Conservation (phyloP, 2,888 invertebrate genomes). For the Drepanosiphum platanoidis region DNA sequence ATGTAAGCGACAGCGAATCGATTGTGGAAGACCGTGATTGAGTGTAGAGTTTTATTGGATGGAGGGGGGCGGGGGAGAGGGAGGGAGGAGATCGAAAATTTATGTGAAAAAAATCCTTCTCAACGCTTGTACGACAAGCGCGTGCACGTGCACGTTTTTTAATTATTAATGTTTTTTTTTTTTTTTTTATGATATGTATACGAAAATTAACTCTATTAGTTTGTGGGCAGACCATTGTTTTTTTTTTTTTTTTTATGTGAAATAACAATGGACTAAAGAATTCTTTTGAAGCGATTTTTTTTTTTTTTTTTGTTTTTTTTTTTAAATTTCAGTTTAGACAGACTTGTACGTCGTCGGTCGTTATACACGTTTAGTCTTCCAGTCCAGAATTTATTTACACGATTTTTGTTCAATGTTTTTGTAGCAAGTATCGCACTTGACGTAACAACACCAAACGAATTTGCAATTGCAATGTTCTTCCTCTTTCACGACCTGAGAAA, state of each 20-base stretch:
- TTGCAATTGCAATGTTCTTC: constrained; percentile 81
- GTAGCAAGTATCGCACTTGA: constrained; percentile 80
- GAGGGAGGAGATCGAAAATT: background rate
- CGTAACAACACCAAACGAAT: constrained; percentile 93
- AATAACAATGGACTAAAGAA: background rate
- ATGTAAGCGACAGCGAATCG: constrained; percentile 1
- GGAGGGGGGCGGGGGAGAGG: too few species aligned
- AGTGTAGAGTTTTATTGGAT: background rate
- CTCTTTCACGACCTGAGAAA: constrained; percentile 67
- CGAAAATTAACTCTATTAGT: constrained; percentile 22
- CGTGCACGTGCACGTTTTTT: background rate
- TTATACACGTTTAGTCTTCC: background rate
- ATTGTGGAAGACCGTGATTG: constrained; percentile 34
- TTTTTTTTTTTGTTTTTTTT: too few species aligned
- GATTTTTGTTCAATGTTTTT: constrained; percentile 68
- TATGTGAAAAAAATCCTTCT: background rate
- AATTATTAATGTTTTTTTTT: too few species aligned
- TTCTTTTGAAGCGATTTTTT: constrained; percentile 19
- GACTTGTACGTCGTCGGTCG: too few species aligned
- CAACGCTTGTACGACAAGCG: background rate
- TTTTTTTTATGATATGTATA: constrained; percentile 55
- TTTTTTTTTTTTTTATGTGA: too few species aligned
- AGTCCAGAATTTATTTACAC: constrained; percentile 67
- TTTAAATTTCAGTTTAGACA: too few species aligned
- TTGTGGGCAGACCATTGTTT: background rate